These are phyloP conservation scores for Tapirus terrestris DNA, from an alignment of 2,113 vertebrate species.

Conservation along the genomic window DNA sequence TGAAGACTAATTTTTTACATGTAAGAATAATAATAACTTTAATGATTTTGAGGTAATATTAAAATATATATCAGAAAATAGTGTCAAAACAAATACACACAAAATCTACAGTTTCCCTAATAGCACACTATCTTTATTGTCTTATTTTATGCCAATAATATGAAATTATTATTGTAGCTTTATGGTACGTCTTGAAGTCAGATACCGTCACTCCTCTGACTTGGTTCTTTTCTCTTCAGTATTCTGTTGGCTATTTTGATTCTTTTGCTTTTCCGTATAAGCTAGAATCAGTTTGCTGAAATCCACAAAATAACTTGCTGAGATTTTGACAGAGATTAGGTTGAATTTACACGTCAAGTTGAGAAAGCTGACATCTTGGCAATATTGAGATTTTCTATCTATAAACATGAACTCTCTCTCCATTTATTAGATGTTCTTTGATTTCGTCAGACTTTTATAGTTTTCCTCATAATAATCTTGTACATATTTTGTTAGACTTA, in stretches of 20 bases:
- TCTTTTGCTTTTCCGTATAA: background rate
- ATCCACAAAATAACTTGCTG: background rate
- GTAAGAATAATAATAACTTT: background rate
- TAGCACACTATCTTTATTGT: background rate
- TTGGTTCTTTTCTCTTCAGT: background rate
- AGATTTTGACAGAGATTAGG: background rate
- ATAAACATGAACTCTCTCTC: background rate
- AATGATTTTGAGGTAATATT: background rate
- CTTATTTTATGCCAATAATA: no score
- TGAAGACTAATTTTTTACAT: background rate
- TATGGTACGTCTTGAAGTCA: background rate
- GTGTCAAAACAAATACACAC: background rate
- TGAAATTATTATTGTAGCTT: background rate
- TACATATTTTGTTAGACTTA: background rate
- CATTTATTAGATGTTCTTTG: background rate
- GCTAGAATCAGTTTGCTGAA: background rate
- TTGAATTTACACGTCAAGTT: background rate
- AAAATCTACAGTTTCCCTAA: background rate
- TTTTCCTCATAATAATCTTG: background rate
- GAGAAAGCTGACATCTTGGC: background rate
- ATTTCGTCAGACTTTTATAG: background rate
- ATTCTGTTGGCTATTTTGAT: background rate
- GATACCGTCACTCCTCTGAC: background rate
- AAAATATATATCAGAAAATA: background rate
- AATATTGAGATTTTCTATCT: background rate